Conservation (phyloP, 2,888 invertebrate genomes). For the Tolmerus cingulatus region DNA sequence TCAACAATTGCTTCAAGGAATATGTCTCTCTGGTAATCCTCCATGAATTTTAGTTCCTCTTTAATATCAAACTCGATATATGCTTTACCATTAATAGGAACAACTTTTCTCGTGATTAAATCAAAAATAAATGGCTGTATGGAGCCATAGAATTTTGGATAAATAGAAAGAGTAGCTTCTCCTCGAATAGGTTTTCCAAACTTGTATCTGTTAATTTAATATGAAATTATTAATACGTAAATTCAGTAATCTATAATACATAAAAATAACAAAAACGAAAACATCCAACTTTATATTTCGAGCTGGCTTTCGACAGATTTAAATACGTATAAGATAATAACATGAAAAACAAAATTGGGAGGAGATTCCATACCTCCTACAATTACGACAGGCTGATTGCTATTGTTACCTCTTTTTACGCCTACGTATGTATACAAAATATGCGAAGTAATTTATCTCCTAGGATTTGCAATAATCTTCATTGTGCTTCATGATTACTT, state of each 20-base stretch:
- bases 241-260: background rate
- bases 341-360: too few species aligned
- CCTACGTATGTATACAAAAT: too few species aligned
- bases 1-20: constrained; percentile 90
- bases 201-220: constrained; percentile 54
- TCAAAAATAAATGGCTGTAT: constrained; percentile 61
- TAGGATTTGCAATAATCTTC: too few species aligned
- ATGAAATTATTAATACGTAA: background rate
- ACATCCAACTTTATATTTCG: too few species aligned
- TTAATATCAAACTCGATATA: constrained; percentile 80
- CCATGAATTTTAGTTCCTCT: constrained; percentile 82
- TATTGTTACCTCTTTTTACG: too few species aligned
- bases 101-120: constrained; percentile 73
- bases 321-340: too few species aligned
- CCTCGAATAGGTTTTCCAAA: constrained; percentile 86
- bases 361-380: too few species aligned
- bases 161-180: constrained; percentile 84
- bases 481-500: too few species aligned
- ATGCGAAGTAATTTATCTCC: too few species aligned
- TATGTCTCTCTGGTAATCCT: constrained; percentile 78
- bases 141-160: constrained; percentile 74
- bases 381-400: too few species aligned
- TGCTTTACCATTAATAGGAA: constrained; percentile 71
- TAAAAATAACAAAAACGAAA: too few species aligned
- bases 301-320: too few species aligned